Percentiles rank a stretch among this genome's conserved stretches.
phyloP scores from a whole-genome alignment of 2,888 invertebrate species.

The Eudemis profundana region DNA sequence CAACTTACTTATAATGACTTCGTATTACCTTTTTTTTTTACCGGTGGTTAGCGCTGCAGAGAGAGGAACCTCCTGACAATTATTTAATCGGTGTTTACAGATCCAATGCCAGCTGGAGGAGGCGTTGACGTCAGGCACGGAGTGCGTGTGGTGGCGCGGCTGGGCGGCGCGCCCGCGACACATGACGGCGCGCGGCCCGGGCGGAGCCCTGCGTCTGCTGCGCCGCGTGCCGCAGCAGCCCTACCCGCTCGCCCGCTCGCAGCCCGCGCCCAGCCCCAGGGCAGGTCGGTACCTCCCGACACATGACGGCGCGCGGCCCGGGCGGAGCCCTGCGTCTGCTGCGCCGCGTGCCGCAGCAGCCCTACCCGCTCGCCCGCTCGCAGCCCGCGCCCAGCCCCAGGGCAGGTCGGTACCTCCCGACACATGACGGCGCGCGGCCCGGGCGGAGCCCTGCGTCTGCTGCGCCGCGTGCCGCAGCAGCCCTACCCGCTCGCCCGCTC shows the following conservation, averaged over 20 bases:
- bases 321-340: conserved; percentile 70
- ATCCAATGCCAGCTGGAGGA: conserved; percentile 92
- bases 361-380: conserved; percentile 90
- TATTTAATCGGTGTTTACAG: conserved; percentile 51
- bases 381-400: conserved; percentile 49
- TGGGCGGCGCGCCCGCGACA: conserved; percentile 58
- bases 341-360: conserved; percentile 91
- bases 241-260: conserved; percentile 89
- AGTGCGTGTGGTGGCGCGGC: conserved; percentile 87
- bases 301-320: conserved; percentile 66
- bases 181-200: conserved; percentile 60
- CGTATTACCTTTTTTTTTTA: too few relatives aligned
- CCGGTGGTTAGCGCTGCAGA: too few relatives aligned
- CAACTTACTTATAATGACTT: too few relatives aligned
- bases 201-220: conserved; percentile 70
- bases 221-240: conserved; percentile 92
- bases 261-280: conserved; percentile 49
- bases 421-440: too few relatives aligned
- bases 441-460: conserved; percentile 52
- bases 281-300: conserved; percentile 47
- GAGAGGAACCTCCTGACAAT: too few relatives aligned
- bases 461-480: conserved; percentile 91
- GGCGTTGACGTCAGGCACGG: conserved; percentile 87
- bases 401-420: conserved; percentile 47
- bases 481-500: conserved; percentile 92